Evolutionary conservation across 2,113 vertebrate genomes (phyloP), one percentile per base, ranked within the genome.

Genomic region (Pardalotus punctatus): DNA sequence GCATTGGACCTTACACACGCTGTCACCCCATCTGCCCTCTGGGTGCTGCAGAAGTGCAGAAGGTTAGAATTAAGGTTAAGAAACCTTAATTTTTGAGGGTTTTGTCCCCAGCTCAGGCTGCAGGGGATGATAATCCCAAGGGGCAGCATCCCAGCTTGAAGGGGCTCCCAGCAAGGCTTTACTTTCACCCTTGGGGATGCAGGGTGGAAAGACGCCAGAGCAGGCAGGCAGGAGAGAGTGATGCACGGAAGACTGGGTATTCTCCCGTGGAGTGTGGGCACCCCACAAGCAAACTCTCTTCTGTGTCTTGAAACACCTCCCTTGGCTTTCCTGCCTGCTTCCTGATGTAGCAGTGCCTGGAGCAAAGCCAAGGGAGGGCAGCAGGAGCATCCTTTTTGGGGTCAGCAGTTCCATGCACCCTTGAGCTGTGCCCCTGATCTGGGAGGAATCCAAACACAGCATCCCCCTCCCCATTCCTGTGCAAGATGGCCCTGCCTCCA

Each of bases 131-230:
- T 23, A n/a, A 90, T 27, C 14, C 48, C 15, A 25, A 74, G 28
- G 22, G 33, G 21, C 12, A 56, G 10, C 24, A 14, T 25, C 35
- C 25, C 31, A 50, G 45, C 43, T 29, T 24, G 20, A 20, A 66
- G 42, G 50, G 20, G 40, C 11, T 64, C 50, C 45, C 56, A 89
- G 72, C 38, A 62, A 42, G n/a, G 36, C 57, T 65, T 78, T 33
- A 16, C 60, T 40, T 70, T 36, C n/a, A 51, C 20, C 22, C 57
- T 60, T 10, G 22, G 54, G 57, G 42, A 27, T 24, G 23, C 3
- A 24, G 90, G 74, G 82, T 23, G 92, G 78, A 83, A 95, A 97
- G 93, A 85, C 97, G 91, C 70, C 97, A 79, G 53, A 93, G 93
- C 65, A 98, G 88, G 91, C 94, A 90, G 62, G 73, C 86, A 88